Base-by-base conservation (phyloP, 64 coral and sea anemone genomes). In the Pocillopora verrucosa region DNA sequence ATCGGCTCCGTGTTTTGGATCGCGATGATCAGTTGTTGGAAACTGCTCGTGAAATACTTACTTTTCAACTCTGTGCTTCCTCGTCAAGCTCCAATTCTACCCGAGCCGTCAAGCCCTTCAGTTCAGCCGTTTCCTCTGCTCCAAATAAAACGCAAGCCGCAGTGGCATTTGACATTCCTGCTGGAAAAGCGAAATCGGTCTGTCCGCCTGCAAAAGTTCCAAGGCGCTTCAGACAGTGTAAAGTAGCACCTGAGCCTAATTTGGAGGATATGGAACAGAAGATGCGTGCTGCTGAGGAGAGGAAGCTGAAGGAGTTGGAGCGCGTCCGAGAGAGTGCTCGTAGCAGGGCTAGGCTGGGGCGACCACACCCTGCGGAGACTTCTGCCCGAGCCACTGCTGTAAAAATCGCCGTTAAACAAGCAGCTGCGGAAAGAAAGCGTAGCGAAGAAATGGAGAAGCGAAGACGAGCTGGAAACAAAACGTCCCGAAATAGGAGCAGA, bases 101-200 rank as follows among this genome's bases (percentile, higher is more conserved):
- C 56, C 20, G 4, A 19, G 38, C 77, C 61, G 59, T 60, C 4
- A 25, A 62, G 59, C 79, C 79, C 0, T 34, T 64, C 12, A 64
- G 59, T 13, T 81, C 79, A 2, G 36, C 26, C 62, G 11, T 17
- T 62, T 63, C 59, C 59, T 35, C 14, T 59, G 13, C 36, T 15
- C 14, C 59, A 9, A 0, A 10, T 19, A 36, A 61, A 9, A 11
- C 16, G 1, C 34, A 62, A 63, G 62, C 25, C 10, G 59, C 60
- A 7, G 79, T 81, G 9, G 79, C 79, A 24, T 81, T 81, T 16
- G 59, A 81, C 79, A 81, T 81, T 62, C 22, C 79, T 62, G 79
- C 35, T 16, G 22, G 59, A 26, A 25, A 81, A 11, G 17, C 61
- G 56, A 79, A 79, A 56, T 25, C 76, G 11, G 59, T 81, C 79